Evolutionary conservation across 2,888 invertebrate species (phyloP), one percentile per base, ranked within the genome.

Genomic region (Cactoblastis cactorum): DNA sequence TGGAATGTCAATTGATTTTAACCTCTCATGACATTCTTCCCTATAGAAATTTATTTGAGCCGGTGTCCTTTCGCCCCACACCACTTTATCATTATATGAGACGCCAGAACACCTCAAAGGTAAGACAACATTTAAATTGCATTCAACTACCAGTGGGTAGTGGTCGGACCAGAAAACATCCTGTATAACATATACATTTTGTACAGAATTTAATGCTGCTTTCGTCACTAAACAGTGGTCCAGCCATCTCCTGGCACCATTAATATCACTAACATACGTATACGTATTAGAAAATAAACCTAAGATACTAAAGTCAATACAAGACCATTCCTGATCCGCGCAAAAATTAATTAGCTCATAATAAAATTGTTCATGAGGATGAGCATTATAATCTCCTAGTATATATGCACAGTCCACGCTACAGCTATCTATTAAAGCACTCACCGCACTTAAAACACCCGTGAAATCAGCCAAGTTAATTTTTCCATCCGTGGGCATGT

Each of bases 361-460:
- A 34, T 39, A 46, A 45, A 45, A 39, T 38, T 11, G 45, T 15
- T 46, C 39, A 22, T 37, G 6, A 15, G 35, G 12, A 37, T 37
- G 41, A 32, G 49, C 39, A 33, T 49, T 45, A 32, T 15, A 48
- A 9, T 45, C 49, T 19, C 38, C 49, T 11, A 51, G 19, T 43
- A 45, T 50, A 17, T 38, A 45, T 28, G 35, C 50, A 35, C 37
- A 37, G n/a, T 50, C 50, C 24, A 51, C 12, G 14, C 22, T 46
- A 19, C 50, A 46, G 28, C 38, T 45, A 28, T 50, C 45, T 12
- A 51, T 18, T 15, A 45, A 45, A 38, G 50, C 45, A 51, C 51
- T 51, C 51, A 51, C 51, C 39, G 51, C 33, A 19, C 47, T 19
- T 8, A 41, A 24, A 32, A 48, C 15, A 34, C 47, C 47, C 35